These are phyloP conservation scores for Ceramica pisi DNA, from an alignment of 2,888 invertebrate genomes.

Conservation along the genomic window DNA sequence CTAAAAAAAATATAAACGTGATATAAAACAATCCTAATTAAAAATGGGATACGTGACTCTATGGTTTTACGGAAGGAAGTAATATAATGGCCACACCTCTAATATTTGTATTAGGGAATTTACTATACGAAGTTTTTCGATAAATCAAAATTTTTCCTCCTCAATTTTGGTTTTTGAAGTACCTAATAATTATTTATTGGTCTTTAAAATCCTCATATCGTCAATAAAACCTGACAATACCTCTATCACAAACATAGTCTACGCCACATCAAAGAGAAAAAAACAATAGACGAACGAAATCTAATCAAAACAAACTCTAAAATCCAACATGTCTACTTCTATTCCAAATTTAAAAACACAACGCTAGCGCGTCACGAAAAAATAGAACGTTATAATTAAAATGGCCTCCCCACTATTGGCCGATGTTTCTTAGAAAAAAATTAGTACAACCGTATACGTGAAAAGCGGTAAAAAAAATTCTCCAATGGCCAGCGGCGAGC, in stretches of 20 bases:
- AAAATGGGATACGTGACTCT: not conserved
- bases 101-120: slow-evolving; percentile 27
- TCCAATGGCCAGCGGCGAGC: slow-evolving; percentile 82
- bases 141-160: slow-evolving; percentile 24
- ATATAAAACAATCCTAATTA: not conserved
- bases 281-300: slow-evolving; percentile 29
- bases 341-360: slow-evolving; percentile 68
- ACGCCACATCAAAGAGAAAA: not conserved
- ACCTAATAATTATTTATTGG: not conserved
- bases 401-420: slow-evolving; percentile 85
- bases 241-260: not conserved
- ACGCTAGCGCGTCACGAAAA: slow-evolving; percentile 70
- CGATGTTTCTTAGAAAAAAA: slow-evolving; percentile 87
- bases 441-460: slow-evolving; percentile 84
- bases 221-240: not conserved
- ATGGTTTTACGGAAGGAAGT: slow-evolving; percentile 37
- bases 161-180: not conserved
- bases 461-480: slow-evolving; percentile 88
- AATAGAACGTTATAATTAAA: slow-evolving; percentile 85
- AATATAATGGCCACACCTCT: not conserved
- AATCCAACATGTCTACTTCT: slow-evolving; percentile 50
- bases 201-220: not conserved
- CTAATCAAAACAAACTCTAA: slow-evolving; percentile 51
- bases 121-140: not conserved
- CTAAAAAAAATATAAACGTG: not conserved